These are phyloP conservation scores for Agelaius phoeniceus DNA, from an alignment of 2,113 vertebrate species.

Conservation along the genomic window DNA sequence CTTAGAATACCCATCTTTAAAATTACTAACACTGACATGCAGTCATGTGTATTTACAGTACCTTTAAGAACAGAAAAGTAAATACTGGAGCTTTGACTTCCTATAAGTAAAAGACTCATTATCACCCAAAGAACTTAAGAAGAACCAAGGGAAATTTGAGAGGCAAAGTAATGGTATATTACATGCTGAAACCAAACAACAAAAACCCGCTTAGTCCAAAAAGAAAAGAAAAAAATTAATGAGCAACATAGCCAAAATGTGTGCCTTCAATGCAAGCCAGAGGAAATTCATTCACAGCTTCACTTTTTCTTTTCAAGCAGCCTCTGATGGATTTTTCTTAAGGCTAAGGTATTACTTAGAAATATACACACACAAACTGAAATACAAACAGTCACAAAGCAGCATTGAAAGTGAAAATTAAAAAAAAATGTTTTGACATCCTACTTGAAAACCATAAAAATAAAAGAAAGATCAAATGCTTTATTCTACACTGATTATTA, in stretches of 20 bases:
- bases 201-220: not conserved
- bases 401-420: not conserved
- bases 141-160: not conserved
- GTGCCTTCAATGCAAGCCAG: not conserved
- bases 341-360: not conserved
- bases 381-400: not conserved
- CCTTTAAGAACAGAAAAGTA: not conserved
- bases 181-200: not conserved
- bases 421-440: not conserved
- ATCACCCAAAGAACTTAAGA: not conserved
- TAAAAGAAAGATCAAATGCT: not conserved
- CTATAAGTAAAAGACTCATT: not conserved
- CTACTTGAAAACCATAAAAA: not conserved
- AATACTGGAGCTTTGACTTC: not conserved
- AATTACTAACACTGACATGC: not conserved
- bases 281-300: not conserved
- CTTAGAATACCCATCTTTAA: not conserved
- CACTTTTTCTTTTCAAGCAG: not conserved
- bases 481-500: not conserved
- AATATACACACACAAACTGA: not conserved
- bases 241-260: not conserved
- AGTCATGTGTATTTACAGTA: not conserved
- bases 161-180: not conserved
- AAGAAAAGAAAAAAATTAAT: not conserved
- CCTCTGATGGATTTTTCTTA: not conserved